phyloP scores from a whole-genome alignment of 2,113 vertebrate genomes.

The Microcebus ravelobensis region DNA sequence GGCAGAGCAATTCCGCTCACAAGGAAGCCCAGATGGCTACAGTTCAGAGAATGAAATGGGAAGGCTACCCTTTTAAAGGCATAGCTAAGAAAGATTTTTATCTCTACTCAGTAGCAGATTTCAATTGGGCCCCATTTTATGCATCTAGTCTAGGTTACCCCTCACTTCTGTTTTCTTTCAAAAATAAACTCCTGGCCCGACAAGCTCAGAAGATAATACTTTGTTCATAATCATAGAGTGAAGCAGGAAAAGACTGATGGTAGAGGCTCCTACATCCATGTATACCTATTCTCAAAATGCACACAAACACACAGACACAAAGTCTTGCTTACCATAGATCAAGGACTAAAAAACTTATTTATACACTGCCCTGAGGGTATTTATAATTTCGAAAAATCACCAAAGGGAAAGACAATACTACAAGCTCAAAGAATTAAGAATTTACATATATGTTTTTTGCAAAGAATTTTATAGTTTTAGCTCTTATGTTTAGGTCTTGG shows the following conservation, averaged over 20 bases:
- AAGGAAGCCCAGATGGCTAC: neutral
- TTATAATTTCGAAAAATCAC: neutral
- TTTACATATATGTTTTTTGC: neutral
- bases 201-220: neutral
- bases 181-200: constrained; percentile 28
- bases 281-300: neutral
- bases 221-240: neutral
- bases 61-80: neutral
- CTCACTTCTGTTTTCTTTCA: constrained; percentile 20
- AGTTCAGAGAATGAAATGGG: neutral
- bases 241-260: neutral
- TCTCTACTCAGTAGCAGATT: neutral
- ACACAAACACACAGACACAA: neutral
- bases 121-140: neutral
- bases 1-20: neutral
- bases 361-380: neutral
- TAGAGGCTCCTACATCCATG: neutral
- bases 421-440: constrained; percentile 42
- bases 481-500: neutral
- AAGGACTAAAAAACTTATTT: neutral
- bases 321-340: neutral
- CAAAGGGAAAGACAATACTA: neutral
- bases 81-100: constrained; percentile 15
- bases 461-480: neutral
- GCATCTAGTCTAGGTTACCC: neutral